Percentiles rank a stretch among this genome's conserved stretches.
Conservation (phyloP, 2,888 invertebrate species). For the Cacoxenus indagator region DNA sequence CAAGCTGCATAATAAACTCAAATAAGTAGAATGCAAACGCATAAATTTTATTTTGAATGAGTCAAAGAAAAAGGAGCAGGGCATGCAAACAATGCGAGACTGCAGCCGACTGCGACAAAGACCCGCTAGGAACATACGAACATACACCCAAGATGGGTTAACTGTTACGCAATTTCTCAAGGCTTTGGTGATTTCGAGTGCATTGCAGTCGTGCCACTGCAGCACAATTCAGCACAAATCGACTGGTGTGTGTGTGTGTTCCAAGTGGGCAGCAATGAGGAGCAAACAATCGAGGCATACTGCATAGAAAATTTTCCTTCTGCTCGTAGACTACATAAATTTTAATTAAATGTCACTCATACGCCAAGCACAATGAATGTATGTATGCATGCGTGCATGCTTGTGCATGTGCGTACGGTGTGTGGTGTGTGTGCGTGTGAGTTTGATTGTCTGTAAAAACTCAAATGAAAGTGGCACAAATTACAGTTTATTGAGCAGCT, state of each 20-base stretch:
- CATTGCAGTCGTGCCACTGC: too few species aligned
- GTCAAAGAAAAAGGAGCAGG: neutral
- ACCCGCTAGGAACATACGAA: constrained; percentile 29
- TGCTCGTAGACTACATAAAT: constrained; percentile 66
- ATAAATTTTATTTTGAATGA: constrained; percentile 49
- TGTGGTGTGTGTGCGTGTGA: constrained; percentile 42
- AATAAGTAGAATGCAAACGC: constrained; percentile 64
- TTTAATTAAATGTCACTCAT: constrained; percentile 70
- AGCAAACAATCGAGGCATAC: neutral
- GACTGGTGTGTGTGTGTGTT: too few species aligned
- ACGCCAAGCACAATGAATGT: constrained; percentile 53
- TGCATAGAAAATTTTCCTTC: constrained; percentile 41
- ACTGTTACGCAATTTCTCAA: too few species aligned
- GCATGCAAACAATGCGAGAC: neutral
- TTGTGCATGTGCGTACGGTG: constrained; percentile 30
- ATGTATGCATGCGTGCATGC: constrained; percentile 39
- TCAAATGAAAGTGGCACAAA: constrained; percentile 53
- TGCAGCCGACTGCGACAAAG: neutral
- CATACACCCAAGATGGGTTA: neutral
- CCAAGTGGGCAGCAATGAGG: constrained; percentile 15
- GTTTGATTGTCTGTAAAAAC: constrained; percentile 50
- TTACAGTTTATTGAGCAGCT: constrained; percentile 61
- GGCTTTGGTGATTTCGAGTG: too few species aligned
- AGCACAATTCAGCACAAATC: too few species aligned
- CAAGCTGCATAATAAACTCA: constrained; percentile 61